Evolutionary conservation across 2,797 vertebrate species (phyloP), one percentile per base, ranked within the genome.

Genomic region (Cheirogaleus major): DNA sequence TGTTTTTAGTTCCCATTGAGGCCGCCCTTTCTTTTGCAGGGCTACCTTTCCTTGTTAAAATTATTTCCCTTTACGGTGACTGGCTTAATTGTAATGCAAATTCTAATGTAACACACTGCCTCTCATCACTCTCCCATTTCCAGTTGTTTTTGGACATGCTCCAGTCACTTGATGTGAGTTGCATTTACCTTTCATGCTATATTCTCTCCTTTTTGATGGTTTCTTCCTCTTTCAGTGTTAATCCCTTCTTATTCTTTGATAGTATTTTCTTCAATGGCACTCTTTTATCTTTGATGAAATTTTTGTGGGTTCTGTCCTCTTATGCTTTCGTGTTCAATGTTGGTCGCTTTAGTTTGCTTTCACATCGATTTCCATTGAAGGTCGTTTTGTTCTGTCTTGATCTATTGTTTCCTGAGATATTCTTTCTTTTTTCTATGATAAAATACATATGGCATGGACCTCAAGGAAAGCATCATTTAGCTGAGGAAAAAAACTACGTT

Each of bases 1-100:
- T 43, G 22, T 30, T 48, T 80, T 75, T 73, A 69, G 52, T 93
- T 97, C 43, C 70, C 78, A 93, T 23, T 92, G 75, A 95, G 48
- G 35, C 83, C 91, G 88, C 63, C 43, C 65, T 96, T 95, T 93
- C 1, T 0, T 96, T 97, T 91, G n/a, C 84, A 69, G 0, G 7
- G 59, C 75, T 80, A 55, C 13, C 95, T 87, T 55, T 67, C 8
- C 18, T 5, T 41, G 0, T 7, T 69, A 79, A 0, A 3, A 69
- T 88, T 86, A 7, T 97, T 94, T 96, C 89, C 67, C 61, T 50
- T 97, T 96, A 76, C 67, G 30, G 45, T 87, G 63, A 94, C 38
- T 90, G 80, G 76, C 76, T 97, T 96, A 45, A 96, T 97, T 98
- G 94, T 88, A 95, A 97, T 97, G 83, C 86, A 97, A 96, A 98